Base-by-base conservation (phyloP, 1,140 invertebrate genomes). In the Latrodectus geometricus region DNA sequence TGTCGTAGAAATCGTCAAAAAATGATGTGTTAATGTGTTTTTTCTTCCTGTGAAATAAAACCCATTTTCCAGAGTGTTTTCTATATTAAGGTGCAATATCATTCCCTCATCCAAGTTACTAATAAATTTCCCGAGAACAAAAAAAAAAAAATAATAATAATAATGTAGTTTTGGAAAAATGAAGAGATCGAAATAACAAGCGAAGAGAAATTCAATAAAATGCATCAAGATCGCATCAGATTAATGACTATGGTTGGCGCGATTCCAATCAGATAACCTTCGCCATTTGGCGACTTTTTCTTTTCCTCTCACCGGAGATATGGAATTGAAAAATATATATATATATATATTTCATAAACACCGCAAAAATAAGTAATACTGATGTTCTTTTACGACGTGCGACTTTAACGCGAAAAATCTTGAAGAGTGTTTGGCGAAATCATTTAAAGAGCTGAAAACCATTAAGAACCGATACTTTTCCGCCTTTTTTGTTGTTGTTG, bases 301-400 rank as follows among this genome's bases (percentile, higher is more conserved):
- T 78, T 66, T 66, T 8, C 35, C 20, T 54, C 17, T 9, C 20
- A 3, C 8, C 4, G 48, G 68, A 54, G n/a, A n/a, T 54, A 35
- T 35, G 35, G 35, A 35, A 35, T 35, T 35, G n/a, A n/a, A n/a
- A n/a, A n/a, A n/a, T n/a, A n/a, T n/a, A n/a, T n/a, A n/a, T n/a
- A n/a, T n/a, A n/a, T n/a, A n/a, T n/a, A n/a, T n/a, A n/a, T 75
- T 75, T 84, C 81, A 84, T 14, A 75, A 52, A 56, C 54, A 23
- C 74, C 52, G 48, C 82, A 76, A 76, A 76, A 35, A 35, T 76
- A 66, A 84, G 75, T 76, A 84, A 84, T 61, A 76, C 73, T 54
- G 82, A 84, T 49, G 73, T 72, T 66, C 35, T 84, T 84, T 84
- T 84, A 83, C 70, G 81, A 83, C 70, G 78, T 81, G 78, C 52